Conservation (phyloP, 2,113 vertebrate genomes). For the Myrmecobius fasciatus region DNA sequence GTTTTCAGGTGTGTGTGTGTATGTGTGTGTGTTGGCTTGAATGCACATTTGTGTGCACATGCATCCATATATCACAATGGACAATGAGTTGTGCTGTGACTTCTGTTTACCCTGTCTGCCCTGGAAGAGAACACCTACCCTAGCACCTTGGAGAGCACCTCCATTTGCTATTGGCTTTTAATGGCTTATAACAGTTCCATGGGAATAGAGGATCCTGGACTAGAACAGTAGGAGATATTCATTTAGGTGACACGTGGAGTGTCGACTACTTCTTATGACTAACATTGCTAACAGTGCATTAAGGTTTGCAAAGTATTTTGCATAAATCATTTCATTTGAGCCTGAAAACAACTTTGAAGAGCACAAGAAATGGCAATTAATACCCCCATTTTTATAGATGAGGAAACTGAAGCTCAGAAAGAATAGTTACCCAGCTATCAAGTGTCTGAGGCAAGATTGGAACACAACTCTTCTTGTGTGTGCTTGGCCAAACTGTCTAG, state of each 20-base stretch:
- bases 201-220: background rate
- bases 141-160: background rate
- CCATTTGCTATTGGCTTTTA: background rate
- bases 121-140: background rate
- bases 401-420: background rate
- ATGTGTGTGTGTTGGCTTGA: no score
- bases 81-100: no score
- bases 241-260: background rate
- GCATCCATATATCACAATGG: no score
- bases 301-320: background rate
- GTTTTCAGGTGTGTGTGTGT: background rate
- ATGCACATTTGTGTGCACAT: no score
- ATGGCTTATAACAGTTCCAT: background rate
- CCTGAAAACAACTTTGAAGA: background rate
- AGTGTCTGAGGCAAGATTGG: background rate
- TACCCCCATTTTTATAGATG: background rate
- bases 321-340: background rate
- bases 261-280: background rate
- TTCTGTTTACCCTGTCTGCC: no score
- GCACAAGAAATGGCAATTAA: background rate
- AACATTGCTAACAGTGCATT: background rate
- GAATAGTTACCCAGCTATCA: background rate
- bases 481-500: background rate
- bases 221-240: background rate
- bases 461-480: background rate